Conservation (phyloP, 2,113 vertebrate species). For the Cinclus mexicanus region DNA sequence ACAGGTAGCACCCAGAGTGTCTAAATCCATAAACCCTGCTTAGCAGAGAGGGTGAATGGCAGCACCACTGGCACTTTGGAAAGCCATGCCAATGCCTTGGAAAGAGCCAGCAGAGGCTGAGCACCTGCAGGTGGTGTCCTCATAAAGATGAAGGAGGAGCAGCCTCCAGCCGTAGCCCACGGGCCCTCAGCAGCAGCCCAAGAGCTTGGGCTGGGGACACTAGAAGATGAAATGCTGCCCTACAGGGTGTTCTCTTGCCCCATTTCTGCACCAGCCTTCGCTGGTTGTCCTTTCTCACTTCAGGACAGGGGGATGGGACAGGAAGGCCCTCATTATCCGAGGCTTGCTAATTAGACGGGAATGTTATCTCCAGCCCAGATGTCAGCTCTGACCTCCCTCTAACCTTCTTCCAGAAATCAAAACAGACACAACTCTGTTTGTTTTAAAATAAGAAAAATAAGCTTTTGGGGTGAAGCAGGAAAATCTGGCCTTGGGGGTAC, state of each 20-base stretch:
- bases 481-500: not conserved
- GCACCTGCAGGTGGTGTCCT: not conserved
- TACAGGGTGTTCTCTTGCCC: not conserved
- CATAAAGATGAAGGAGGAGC: not conserved
- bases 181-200: not conserved
- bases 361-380: constrained; percentile 72
- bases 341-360: constrained; percentile 60
- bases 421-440: constrained; percentile 23
- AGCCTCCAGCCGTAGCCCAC: fast-evolving
- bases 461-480: not conserved
- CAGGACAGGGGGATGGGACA: constrained; percentile 20
- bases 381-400: constrained; percentile 61
- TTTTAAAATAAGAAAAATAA: constrained; percentile 46
- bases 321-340: constrained; percentile 60
- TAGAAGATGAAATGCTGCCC: not conserved
- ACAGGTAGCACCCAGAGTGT: fast-evolving
- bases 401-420: constrained; percentile 58
- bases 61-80: fast-evolving
- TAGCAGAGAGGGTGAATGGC: not conserved
- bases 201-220: fast-evolving
- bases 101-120: not conserved
- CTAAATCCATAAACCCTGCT: not conserved
- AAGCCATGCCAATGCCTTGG: not conserved
- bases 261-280: not conserved
- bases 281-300: not conserved